Percentiles rank a stretch among this genome's conserved stretches.
Evolutionary conservation across 2,888 invertebrate genomes (phyloP).

Genomic region (Omphaloscelis lunosa): DNA sequence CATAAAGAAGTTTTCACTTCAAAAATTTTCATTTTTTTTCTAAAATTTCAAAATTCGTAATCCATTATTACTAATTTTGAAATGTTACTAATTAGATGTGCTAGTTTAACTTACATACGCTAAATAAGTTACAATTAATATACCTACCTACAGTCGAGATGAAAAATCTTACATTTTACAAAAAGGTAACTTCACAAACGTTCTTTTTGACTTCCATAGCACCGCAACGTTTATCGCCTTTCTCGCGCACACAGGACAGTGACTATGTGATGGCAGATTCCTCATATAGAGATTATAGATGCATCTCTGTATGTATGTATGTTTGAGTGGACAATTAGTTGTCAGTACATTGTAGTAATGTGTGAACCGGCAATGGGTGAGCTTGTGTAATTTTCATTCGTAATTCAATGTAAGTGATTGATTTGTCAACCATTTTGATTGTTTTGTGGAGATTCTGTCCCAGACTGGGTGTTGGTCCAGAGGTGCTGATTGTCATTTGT

Average conservation of each 20-base stretch:
- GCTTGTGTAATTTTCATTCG: constrained; percentile 35
- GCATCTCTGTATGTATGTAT: constrained; percentile 32
- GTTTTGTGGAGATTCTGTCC: neutral
- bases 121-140: too few relatives aligned
- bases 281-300: constrained; percentile 21
- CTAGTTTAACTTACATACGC: too few relatives aligned
- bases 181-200: too few relatives aligned
- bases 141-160: too few relatives aligned
- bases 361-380: constrained; percentile 38
- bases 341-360: constrained; percentile 52
- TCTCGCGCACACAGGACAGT: neutral
- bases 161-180: neutral
- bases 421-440: constrained; percentile 12
- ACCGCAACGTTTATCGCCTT: neutral
- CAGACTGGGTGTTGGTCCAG: neutral
- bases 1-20: too few relatives aligned
- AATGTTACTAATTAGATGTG: too few relatives aligned
- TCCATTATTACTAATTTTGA: too few relatives aligned
- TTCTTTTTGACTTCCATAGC: neutral
- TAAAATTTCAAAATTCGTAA: too few relatives aligned
- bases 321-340: constrained; percentile 52
- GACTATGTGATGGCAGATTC: constrained; percentile 7
- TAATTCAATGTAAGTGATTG: constrained; percentile 23
- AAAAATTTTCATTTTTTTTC: too few relatives aligned
- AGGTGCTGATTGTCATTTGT: neutral